Evolutionary conservation across 2,113 vertebrate genomes (phyloP).

Genomic region (Chaetura pelagica): DNA sequence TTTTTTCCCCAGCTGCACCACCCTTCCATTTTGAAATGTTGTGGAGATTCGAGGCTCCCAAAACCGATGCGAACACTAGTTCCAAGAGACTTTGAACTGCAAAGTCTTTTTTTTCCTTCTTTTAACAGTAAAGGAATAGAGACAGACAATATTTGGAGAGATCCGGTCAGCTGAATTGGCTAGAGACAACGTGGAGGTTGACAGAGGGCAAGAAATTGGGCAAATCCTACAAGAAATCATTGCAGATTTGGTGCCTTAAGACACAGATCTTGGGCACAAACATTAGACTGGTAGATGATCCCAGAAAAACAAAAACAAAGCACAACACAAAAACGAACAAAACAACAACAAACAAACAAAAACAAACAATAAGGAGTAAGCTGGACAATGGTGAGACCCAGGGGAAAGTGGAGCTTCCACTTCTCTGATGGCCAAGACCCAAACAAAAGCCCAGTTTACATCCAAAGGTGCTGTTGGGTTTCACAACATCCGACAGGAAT

Average conservation of each 20-base stretch:
- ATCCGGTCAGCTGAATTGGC: background rate
- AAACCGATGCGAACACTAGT: background rate
- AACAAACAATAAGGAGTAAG: background rate
- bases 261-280: background rate
- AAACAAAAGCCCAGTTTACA: background rate
- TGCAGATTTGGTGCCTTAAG: background rate
- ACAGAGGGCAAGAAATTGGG: background rate
- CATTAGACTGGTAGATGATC: background rate
- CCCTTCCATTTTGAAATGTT: background rate
- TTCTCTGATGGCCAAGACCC: background rate
- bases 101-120: background rate
- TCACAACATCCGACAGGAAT: background rate
- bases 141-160: background rate
- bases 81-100: background rate
- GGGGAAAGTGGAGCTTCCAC: background rate
- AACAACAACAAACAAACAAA: too few relatives aligned
- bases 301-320: too few relatives aligned
- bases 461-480: background rate
- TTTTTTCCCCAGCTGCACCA: background rate
- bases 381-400: background rate
- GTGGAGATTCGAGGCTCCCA: background rate
- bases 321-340: too few relatives aligned
- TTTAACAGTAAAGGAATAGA: background rate
- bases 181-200: background rate
- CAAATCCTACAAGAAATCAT: background rate